Evolutionary conservation across 2,113 vertebrate genomes (phyloP), one percentile per base, ranked within the genome.

Genomic region (Poeciliopsis occidentalis): DNA sequence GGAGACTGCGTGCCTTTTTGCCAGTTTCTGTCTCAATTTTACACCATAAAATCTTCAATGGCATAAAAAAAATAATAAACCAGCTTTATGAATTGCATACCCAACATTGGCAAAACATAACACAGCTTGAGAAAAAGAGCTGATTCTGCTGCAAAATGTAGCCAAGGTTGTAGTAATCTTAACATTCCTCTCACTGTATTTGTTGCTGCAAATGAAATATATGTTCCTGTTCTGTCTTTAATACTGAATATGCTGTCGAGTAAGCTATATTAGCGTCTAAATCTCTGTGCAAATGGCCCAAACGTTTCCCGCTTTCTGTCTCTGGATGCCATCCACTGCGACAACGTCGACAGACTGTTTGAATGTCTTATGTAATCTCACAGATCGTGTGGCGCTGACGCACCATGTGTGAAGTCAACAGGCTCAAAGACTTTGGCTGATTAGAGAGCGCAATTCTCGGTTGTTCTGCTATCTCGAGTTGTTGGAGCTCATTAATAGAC

Each of bases 221-320:
- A 66, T 65, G 54, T 37, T 76, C 70, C 24, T 57, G 8, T 24
- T 75, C 60, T 71, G 81, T 87, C 84, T 69, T 60, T 17, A 78
- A 87, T 84, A 75, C 70, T 1, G 4, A 80, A 89, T 90, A 88
- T 91, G 84, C 87, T 87, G 78, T 84, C 82, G 83, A 86, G 75
- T 84, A 72, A 82, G 85, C 74, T 39, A 64, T 67, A 70, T 60
- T 61, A 51, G 62, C 29, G 4, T 75, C 44, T 30, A 30, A 54
- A 79, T 77, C 26, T 26, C 44, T 75, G 69, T 63, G 1, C 67
- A 44, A 69, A 39, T 71, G 29, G 64, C 44, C 69, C 78, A 69
- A 62, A 60, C 68, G 54, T 24, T 84, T 76, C 72, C 71, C 69
- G 77, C 80, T 81, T 75, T 75, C 64, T 37, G 34, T 60, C 66